Conservation (phyloP, 2,888 invertebrate genomes). For the Temnothorax unifasciatus region DNA sequence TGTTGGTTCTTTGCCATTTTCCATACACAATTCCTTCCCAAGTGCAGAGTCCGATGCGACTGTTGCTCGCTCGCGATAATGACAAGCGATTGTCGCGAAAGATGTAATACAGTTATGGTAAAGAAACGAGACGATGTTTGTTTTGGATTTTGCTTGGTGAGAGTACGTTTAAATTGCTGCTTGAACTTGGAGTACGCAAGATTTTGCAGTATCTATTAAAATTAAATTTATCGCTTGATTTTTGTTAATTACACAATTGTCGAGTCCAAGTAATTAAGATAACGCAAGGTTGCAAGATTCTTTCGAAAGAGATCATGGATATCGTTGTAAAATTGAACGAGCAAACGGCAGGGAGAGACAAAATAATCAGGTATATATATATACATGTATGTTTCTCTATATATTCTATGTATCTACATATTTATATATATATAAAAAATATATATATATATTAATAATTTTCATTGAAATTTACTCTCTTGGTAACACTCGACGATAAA, state of each 20-base stretch:
- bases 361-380: constrained; percentile 85
- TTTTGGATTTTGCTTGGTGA: neutral
- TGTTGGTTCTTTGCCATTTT: neutral
- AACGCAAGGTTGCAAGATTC: neutral
- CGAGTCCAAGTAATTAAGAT: neutral
- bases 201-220: neutral
- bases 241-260: neutral
- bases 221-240: neutral
- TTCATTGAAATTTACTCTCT: neutral
- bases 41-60: neutral
- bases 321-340: constrained; percentile 86
- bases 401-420: no score
- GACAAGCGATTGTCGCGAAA: neutral
- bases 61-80: neutral
- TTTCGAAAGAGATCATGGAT: constrained; percentile 82
- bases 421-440: no score
- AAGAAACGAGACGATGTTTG: neutral
- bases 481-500: no score
- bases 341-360: constrained; percentile 87
- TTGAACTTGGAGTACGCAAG: neutral
- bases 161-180: neutral
- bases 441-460: neutral
- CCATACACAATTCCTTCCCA: neutral
- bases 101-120: neutral
- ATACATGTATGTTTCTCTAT: no score